Evolutionary conservation across 2,888 invertebrate species (phyloP).

Genomic region (Eretmocerus hayati): DNA sequence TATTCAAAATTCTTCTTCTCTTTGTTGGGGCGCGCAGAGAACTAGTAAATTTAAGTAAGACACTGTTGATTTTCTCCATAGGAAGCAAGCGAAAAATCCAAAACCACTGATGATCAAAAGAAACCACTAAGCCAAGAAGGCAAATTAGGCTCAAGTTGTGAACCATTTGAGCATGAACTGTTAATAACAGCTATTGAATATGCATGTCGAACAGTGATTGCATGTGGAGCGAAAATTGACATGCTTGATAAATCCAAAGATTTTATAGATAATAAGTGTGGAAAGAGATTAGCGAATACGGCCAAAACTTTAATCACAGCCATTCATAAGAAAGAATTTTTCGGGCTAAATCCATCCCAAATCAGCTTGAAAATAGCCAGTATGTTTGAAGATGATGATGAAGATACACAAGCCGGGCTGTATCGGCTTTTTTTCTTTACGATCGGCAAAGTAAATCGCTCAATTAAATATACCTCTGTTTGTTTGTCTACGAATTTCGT

Average conservation of each 20-base stretch:
- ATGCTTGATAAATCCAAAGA: constrained; percentile 63
- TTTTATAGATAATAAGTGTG: constrained; percentile 58
- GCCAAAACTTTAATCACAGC: constrained; percentile 29
- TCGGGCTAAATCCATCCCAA: constrained; percentile 1
- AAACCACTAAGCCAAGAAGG: too few species aligned
- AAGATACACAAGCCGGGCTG: constrained; percentile 67
- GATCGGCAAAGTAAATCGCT: background rate
- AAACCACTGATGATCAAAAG: too few species aligned
- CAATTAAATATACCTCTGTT: background rate
- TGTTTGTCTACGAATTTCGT: background rate
- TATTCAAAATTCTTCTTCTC: too few species aligned
- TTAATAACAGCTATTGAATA: constrained; percentile 41
- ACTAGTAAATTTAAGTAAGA: too few species aligned
- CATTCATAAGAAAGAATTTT: constrained; percentile 15
- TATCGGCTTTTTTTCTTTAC: constrained; percentile 64
- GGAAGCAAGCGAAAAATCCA: too few species aligned
- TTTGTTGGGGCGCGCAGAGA: too few species aligned
- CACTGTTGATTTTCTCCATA: too few species aligned
- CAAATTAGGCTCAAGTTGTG: background rate
- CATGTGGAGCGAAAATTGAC: constrained; percentile 57
- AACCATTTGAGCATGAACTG: constrained; percentile 29
- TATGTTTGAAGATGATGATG: constrained; percentile 60
- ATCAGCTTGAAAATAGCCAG: constrained; percentile 45
- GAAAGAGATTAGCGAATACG: constrained; percentile 55
- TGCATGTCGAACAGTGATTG: constrained; percentile 53